Base-by-base conservation (phyloP, 2,113 vertebrate species). In the Nestor notabilis region DNA sequence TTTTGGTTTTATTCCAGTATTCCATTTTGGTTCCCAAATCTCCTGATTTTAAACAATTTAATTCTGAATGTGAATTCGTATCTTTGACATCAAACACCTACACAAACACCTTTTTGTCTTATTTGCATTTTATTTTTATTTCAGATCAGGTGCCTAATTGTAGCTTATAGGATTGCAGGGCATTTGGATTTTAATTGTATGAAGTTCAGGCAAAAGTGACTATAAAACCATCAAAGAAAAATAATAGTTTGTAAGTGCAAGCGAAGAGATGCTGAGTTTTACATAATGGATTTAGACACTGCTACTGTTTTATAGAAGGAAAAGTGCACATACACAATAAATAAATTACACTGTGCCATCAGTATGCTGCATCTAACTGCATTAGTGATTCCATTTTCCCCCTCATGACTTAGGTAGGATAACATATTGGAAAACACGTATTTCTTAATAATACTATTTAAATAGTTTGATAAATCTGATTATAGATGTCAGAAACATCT, bases 311-410 rank as follows among this genome's bases (percentile, higher is more conserved):
- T 66, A 92, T 14, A 82, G 77, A 93, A 19, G 60, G 41, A 84
- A 95, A 95, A 96, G 86, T 93, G 90, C 46, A 69, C 65, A 47
- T 83, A 89, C 50, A 85, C 83, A 95, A 97, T 92, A 95, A 95
- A 96, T 93, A 96, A 97, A 96, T 96, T 69, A 95, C 65, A 89
- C 47, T 39, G 74, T 82, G 78, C 44, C 83, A 87, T 91, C 93
- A 74, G n/a, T 83, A 46, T 66, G 76, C 90, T 95, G 86, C 87
- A 87, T 83, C 83, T 93, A 94, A 96, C 69, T 46, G 65, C 82
- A 77, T 85, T 93, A 94, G 69, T 66, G 85, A n/a, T 25, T 95
- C 85, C 49, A 39, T 52, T 89, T 82, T 69, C 8, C 56, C 85
- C 49, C 31, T 92, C 14, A 55, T 61, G 93, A 44, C 46, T 96